These are phyloP conservation scores for Lingula anatina DNA, from an alignment of 2,888 invertebrate species.

Conservation along the genomic window DNA sequence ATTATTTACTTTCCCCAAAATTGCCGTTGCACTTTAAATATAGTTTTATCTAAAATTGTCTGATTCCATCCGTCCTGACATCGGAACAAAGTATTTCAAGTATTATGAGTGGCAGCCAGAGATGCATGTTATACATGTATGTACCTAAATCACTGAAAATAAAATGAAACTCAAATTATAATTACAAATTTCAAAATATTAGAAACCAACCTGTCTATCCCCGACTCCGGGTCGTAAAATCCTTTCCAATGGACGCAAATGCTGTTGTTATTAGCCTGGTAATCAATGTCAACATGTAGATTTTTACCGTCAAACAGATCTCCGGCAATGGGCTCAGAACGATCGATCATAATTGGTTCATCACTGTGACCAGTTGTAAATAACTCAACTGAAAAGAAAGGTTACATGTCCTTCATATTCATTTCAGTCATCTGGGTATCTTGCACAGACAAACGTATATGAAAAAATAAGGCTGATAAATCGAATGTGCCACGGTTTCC, in stretches of 20 bases:
- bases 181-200: neutral
- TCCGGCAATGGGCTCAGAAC: slow-evolving; percentile 11
- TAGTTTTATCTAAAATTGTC: no score
- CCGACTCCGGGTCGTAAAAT: slow-evolving; percentile 13
- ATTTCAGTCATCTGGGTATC: neutral
- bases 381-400: slow-evolving; percentile 5
- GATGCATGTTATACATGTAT: no score
- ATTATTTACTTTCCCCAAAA: no score
- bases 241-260: slow-evolving; percentile 12
- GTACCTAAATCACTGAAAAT: no score
- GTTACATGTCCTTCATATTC: neutral
- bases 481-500: slow-evolving; percentile 14
- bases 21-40: no score
- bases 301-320: slow-evolving; percentile 9
- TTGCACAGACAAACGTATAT: neutral
- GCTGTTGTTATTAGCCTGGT: slow-evolving; percentile 9
- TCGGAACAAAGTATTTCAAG: no score
- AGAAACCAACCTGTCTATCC: slow-evolving; percentile 6
- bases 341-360: slow-evolving; percentile 13
- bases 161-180: no score
- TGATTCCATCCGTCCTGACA: no score
- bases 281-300: slow-evolving; percentile 7
- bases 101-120: no score
- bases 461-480: neutral
- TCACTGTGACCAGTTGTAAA: slow-evolving; percentile 9